Conservation (phyloP, 2,113 vertebrate genomes). For the Oncorhynchus mykiss region DNA sequence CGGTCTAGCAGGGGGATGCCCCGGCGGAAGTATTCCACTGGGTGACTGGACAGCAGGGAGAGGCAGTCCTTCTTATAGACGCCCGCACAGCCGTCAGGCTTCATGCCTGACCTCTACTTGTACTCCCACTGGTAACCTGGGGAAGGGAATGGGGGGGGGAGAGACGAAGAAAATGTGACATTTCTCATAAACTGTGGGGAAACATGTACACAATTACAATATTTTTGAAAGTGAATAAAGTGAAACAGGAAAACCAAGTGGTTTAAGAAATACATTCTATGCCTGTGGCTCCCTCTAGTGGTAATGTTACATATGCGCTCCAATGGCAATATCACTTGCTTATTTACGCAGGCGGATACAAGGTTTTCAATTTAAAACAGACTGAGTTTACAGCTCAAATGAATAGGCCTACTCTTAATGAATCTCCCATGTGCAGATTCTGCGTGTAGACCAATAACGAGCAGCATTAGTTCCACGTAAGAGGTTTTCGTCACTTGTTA, state of each 20-base stretch:
- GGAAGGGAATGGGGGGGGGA: conserved; percentile 7
- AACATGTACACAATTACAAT: background rate
- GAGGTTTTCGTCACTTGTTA: too few relatives aligned
- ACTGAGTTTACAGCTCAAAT: too few relatives aligned
- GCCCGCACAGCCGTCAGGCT: conserved; percentile 91
- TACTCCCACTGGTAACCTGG: conserved; percentile 93
- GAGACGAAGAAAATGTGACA: background rate
- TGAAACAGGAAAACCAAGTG: background rate
- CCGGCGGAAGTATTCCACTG: conserved; percentile 85
- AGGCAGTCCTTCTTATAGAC: conserved; percentile 88
- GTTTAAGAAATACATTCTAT: background rate
- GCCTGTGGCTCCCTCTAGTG: conserved; percentile 18
- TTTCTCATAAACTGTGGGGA: background rate
- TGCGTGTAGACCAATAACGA: too few relatives aligned
- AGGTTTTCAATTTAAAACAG: too few relatives aligned
- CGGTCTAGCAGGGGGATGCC: conserved; percentile 87
- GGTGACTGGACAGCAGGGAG: conserved; percentile 81
- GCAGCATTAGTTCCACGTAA: too few relatives aligned
- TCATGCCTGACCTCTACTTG: conserved; percentile 90
- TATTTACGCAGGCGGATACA: too few relatives aligned
- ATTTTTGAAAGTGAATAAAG: background rate
- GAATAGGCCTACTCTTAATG: too few relatives aligned
- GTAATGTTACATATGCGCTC: background rate
- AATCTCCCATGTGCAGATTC: too few relatives aligned
- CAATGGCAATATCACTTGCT: too few relatives aligned